A percentile compares a stretch with the other conserved stretches of the same genome.
These are phyloP conservation scores for Eudyptes chrysolophus DNA, from an alignment of 2,113 vertebrate genomes.

Conservation along the genomic window DNA sequence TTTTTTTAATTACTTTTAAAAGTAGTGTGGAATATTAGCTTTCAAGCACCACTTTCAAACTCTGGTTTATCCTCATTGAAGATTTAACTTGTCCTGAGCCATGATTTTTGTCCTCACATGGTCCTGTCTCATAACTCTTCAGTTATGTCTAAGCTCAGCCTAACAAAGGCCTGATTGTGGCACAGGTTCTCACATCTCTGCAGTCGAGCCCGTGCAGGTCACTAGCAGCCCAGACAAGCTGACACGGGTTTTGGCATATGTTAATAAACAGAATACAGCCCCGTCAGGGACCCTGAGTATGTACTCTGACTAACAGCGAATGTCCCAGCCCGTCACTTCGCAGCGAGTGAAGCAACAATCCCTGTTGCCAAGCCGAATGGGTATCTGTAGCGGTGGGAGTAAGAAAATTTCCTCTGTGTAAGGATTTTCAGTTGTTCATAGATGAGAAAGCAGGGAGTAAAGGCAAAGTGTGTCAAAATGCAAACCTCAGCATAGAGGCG, in stretches of 20 bases:
- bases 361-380: background rate
- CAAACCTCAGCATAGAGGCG: background rate
- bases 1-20: background rate
- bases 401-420: background rate
- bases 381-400: background rate
- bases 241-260: background rate
- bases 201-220: background rate
- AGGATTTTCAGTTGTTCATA: background rate
- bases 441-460: background rate
- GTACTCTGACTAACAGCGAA: rapidly evolving
- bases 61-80: background rate
- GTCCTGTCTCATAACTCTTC: background rate
- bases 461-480: background rate
- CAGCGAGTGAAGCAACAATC: background rate
- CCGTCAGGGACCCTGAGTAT: background rate
- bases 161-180: background rate
- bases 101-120: background rate
- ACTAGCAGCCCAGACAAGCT: background rate
- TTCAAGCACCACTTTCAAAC: background rate
- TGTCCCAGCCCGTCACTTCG: background rate
- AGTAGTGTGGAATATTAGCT: background rate
- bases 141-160: background rate
- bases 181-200: background rate
- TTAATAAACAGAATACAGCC: background rate
- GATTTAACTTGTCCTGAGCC: background rate